Base-by-base conservation (phyloP, 1,140 invertebrate genomes). In the Ceratina japonica region DNA sequence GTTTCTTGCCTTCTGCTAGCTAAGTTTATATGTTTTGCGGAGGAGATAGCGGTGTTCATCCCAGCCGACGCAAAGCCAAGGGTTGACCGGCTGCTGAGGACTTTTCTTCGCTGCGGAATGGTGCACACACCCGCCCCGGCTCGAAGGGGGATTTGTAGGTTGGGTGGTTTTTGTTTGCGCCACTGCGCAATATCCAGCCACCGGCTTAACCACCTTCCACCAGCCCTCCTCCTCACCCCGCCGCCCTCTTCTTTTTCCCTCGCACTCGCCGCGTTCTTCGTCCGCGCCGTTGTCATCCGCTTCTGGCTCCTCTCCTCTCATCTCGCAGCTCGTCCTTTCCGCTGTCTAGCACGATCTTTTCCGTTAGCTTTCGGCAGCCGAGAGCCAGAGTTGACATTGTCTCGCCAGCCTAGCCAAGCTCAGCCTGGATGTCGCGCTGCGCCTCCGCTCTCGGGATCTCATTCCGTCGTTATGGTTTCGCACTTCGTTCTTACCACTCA, bases 11-110 rank as follows among this genome's bases (percentile, higher is more conserved):
- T 87, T 85, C 84, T 85, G 81, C 86, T 84, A 71, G 64, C 73
- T 79, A 88, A 87, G 80, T 86, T 88, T 87, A 87, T 87, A 86
- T 79, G 84, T 88, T 88, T 85, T 81, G 86, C 75, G 86, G 86
- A 49, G 70, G 69, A 87, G 79, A 86, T 87, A 87, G 81, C 86
- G 74, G 52, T 71, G 82, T 76, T 84, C 82, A 81, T 84, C 79
- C 68, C 54, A 80, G 65, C 51, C 66, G 80, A 84, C 80, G 75
- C 65, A 49, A 27, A 81, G 56, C 44, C 75, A 56, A 72, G 72
- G 68, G 72, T 24, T 75, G 54, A 44, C 68, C 18, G 51, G 52
- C 24, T 58, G 27, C 56, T 59, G 37, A 81, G 68, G 74, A 81
- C 64, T 79, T 83, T 54, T 81, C 75, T 75, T 79, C 70, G 68